Evolutionary conservation across 2,113 vertebrate genomes (phyloP).

Genomic region (Epinephelus fuscoguttatus): DNA sequence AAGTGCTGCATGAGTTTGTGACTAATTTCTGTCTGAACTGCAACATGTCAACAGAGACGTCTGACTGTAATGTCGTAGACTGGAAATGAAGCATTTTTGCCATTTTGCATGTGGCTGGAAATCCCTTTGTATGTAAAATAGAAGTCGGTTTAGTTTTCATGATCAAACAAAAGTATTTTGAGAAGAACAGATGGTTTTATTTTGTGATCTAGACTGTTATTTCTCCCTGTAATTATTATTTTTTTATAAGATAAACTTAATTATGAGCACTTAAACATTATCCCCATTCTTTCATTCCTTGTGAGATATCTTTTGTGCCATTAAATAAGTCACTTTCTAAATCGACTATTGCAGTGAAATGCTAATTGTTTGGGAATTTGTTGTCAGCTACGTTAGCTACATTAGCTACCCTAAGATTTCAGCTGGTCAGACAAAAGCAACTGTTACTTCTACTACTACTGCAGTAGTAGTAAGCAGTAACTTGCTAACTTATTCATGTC

Average conservation of each 20-base stretch:
- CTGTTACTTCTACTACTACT: too few relatives aligned
- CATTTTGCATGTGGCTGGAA: not conserved
- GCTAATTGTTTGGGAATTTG: not conserved
- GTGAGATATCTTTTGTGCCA: not conserved
- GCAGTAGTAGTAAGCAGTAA: too few relatives aligned
- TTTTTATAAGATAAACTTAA: not conserved
- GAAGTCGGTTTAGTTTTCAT: not conserved
- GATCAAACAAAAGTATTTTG: not conserved
- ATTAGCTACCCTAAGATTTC: not conserved
- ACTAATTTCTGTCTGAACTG: not conserved
- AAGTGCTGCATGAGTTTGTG: conserved; percentile 65
- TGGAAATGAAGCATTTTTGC: not conserved
- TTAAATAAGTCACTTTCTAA: not conserved
- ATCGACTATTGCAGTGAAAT: not conserved
- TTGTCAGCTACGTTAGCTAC: not conserved
- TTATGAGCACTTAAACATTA: not conserved
- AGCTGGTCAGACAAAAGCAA: not conserved
- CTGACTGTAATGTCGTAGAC: not conserved
- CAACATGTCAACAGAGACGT: not conserved
- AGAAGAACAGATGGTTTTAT: not conserved
- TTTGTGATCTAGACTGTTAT: not conserved
- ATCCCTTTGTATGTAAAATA: not conserved
- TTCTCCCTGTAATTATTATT: not conserved
- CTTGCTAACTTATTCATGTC: not conserved
- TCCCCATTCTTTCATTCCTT: not conserved